Base-by-base conservation (phyloP, 1,140 invertebrate genomes). In the Trichoplusia ni region DNA sequence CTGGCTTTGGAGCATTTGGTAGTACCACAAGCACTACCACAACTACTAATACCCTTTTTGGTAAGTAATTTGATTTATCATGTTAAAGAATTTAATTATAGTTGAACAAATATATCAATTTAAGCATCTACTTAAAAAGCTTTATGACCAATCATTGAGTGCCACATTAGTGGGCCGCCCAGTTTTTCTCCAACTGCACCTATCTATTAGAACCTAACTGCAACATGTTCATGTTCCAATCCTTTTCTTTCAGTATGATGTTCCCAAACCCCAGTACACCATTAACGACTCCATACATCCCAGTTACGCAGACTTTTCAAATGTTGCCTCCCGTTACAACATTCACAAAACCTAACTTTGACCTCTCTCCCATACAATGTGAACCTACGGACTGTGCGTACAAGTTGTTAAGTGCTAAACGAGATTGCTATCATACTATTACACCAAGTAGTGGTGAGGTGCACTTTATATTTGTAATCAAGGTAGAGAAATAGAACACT, bases 301-400 rank as follows among this genome's bases (percentile, higher is more conserved):
- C 73, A 1, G 58, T 80, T 38, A 78, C 76, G 1, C 80, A 78
- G 25, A 77, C 79, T 1, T 80, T 81, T 35, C 69, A 77, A 76
- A 81, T 81, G 62, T 23, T 76, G 13, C 73, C 75, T 19, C 29
- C 65, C n/a, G 40, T 38, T 4, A 60, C 42, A 56, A 42, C 47
- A 9, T 2, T 42, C n/a, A 19, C 25, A 31, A 59, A n/a, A 47
- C 67, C 46, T 2, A 53, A 40, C 14, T 65, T 47, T 23, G 54
- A 65, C 35, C 16, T 70, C 11, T 71, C 56, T 19, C 64, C 68
- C 7, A 67, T 69, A 23, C 60, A 23, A 23, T 40, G 29, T 63
- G 68, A 47, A 56, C 29, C 14, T n/a, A n/a, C n/a, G 38, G 31
- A 65, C 6, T 16, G 25, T 35, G 58, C 35, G 18, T 84, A 79